These are phyloP conservation scores for Cybosia mesomella DNA, from an alignment of 2,888 invertebrate species.

Conservation along the genomic window DNA sequence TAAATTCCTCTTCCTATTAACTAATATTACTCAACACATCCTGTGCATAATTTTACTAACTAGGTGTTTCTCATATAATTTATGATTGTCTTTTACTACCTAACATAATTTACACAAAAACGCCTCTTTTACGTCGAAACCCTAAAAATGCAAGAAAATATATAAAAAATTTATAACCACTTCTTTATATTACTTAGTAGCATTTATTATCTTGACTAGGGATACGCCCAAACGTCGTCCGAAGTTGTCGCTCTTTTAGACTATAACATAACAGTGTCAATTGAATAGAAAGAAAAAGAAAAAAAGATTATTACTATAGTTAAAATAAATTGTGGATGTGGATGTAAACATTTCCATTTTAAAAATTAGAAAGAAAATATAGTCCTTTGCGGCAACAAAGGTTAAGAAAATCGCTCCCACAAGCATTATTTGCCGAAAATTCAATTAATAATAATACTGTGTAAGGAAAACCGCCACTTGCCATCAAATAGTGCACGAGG, in stretches of 20 bases:
- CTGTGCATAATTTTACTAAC: constrained; percentile 29
- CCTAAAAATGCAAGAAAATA: constrained; percentile 43
- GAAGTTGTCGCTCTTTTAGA: not conserved
- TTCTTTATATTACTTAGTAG: constrained; percentile 27
- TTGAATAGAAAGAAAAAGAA: not conserved
- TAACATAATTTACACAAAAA: constrained; percentile 41
- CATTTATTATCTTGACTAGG: constrained; percentile 43
- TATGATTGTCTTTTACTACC: constrained; percentile 46
- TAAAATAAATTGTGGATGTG: not conserved
- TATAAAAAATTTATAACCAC: constrained; percentile 35
- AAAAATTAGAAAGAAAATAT: no score
- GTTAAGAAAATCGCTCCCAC: no score
- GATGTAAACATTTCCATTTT: no score
- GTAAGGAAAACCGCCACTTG: no score
- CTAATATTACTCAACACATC: not conserved
- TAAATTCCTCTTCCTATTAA: not conserved
- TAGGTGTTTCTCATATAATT: constrained; percentile 43
- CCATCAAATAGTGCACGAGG: no score
- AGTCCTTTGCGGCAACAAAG: no score
- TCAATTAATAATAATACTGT: no score
- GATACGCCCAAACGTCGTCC: constrained; percentile 41
- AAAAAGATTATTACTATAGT: not conserved
- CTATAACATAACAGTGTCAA: not conserved
- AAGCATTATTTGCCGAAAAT: no score
- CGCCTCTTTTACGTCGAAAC: constrained; percentile 31